phyloP scores from a whole-genome alignment of 2,113 vertebrate genomes.

The Falcunculus frontatus region DNA sequence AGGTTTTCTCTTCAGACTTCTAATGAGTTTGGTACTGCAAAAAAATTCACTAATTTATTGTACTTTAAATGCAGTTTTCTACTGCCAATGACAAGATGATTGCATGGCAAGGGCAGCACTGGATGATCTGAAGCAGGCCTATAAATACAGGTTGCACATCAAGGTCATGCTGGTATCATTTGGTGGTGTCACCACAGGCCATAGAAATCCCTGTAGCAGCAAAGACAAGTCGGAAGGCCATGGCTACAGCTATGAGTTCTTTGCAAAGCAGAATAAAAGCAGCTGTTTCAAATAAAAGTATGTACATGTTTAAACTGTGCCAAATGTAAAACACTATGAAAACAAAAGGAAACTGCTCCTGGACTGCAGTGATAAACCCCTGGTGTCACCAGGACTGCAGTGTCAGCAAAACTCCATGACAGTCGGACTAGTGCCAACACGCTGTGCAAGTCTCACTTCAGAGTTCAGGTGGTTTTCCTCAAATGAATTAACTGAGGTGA shows the following conservation, averaged over 20 bases:
- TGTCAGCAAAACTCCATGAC: neutral
- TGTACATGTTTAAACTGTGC: neutral
- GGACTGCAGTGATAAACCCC: neutral
- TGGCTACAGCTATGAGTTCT: rapidly evolving
- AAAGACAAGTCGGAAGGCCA: neutral
- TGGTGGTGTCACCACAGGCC: neutral
- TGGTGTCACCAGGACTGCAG: neutral
- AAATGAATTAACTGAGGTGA: neutral
- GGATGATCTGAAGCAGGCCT: neutral
- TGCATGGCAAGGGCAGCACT: neutral
- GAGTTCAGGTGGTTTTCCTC: neutral
- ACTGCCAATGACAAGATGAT: neutral
- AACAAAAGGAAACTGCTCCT: neutral
- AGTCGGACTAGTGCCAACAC: neutral
- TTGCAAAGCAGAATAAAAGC: neutral
- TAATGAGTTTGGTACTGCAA: neutral
- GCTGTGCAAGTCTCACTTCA: neutral
- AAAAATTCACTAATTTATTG: neutral
- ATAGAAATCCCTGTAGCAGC: neutral
- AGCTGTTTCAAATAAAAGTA: neutral
- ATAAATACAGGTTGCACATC: neutral
- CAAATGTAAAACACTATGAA: neutral
- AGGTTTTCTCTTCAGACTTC: neutral
- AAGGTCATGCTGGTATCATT: neutral
- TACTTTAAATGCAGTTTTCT: neutral